These are phyloP conservation scores for Amphiprion ocellaris DNA, from an alignment of 2,113 vertebrate genomes.

Conservation along the genomic window DNA sequence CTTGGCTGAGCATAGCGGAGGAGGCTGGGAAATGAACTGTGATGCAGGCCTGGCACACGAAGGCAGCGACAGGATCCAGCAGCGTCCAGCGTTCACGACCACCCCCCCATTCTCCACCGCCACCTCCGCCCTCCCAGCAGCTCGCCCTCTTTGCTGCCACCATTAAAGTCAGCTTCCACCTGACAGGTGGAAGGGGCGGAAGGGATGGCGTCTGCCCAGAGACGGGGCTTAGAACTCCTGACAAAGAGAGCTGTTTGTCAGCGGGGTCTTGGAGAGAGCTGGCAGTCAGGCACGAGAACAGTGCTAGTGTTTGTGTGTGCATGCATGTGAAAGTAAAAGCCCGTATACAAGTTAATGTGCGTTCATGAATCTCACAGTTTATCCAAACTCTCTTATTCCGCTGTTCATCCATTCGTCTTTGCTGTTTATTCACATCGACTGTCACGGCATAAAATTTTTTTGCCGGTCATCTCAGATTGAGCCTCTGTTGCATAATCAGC, in stretches of 20 bases:
- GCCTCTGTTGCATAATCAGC: slow-evolving; percentile 18
- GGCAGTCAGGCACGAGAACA: slow-evolving; percentile 45
- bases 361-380: slow-evolving; percentile 28
- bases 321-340: slow-evolving; percentile 25
- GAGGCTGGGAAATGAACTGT: slow-evolving; percentile 77
- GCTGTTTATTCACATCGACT: slow-evolving; percentile 7
- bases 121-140: slow-evolving; percentile 9
- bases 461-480: slow-evolving; percentile 14
- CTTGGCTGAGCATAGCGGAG: slow-evolving; percentile 73
- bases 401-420: slow-evolving; percentile 1
- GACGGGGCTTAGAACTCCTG: slow-evolving; percentile 57
- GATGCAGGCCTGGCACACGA: slow-evolving; percentile 68
- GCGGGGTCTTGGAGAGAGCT: slow-evolving; percentile 47
- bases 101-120: background rate
- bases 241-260: slow-evolving; percentile 61
- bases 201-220: slow-evolving; percentile 69
- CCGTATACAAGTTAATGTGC: slow-evolving; percentile 13
- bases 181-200: slow-evolving; percentile 79
- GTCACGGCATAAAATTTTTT: background rate
- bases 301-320: slow-evolving; percentile 42
- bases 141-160: slow-evolving; percentile 44
- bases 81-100: slow-evolving; percentile 36
- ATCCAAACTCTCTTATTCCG: slow-evolving; percentile 10
- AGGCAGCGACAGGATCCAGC: slow-evolving; percentile 67
- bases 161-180: slow-evolving; percentile 69